Conservation (phyloP, 1,140 invertebrate species). For the Zophobas morio region DNA sequence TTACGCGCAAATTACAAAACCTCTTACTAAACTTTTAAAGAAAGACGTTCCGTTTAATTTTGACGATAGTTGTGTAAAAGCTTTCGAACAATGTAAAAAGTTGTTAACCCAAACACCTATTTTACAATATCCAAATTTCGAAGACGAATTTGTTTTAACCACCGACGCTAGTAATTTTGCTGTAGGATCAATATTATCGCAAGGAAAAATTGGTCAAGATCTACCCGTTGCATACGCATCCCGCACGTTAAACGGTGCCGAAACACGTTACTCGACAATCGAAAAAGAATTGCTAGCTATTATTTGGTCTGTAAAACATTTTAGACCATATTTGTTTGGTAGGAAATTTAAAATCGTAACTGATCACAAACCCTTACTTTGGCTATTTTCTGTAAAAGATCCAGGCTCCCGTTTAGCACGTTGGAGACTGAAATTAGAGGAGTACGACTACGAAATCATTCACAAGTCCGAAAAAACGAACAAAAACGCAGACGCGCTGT, state of each 20-base stretch:
- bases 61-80: conserved; percentile 38
- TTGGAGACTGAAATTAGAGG: conserved; percentile 59
- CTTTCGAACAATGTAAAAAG: conserved; percentile 53
- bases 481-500: conserved; percentile 64
- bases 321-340: conserved; percentile 67
- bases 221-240: conserved; percentile 57
- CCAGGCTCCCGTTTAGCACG: conserved; percentile 64
- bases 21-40: conserved; percentile 52
- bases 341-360: conserved; percentile 45
- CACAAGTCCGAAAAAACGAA: conserved; percentile 66
- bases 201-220: conserved; percentile 57
- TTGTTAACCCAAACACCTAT: conserved; percentile 50
- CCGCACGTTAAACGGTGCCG: conserved; percentile 42
- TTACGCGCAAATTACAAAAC: conserved; percentile 55
- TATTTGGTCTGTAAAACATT: conserved; percentile 64
- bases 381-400: conserved; percentile 68
- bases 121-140: conserved; percentile 58
- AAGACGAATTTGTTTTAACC: conserved; percentile 55
- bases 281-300: conserved; percentile 68
- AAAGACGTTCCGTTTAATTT: conserved; percentile 43
- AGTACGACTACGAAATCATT: conserved; percentile 67
- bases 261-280: conserved; percentile 57
- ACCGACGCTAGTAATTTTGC: conserved; percentile 57
- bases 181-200: conserved; percentile 54
- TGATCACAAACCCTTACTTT: conserved; percentile 67